phyloP scores from a whole-genome alignment of 2,797 vertebrate genomes.

The Centropyge bicolor region DNA sequence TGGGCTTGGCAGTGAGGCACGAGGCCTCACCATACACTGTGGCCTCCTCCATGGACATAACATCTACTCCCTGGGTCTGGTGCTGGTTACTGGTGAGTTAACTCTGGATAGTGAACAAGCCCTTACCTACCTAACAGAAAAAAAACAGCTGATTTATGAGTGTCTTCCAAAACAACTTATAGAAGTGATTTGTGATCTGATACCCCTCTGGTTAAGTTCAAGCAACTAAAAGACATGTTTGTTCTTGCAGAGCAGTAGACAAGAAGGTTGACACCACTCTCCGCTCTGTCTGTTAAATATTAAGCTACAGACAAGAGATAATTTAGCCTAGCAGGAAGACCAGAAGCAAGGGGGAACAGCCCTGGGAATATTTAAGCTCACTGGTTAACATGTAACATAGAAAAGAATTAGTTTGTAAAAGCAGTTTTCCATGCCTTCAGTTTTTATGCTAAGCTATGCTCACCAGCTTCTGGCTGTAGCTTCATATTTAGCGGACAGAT shows the following conservation, averaged over 20 bases:
- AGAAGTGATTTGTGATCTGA: not conserved
- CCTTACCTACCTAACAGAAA: not conserved
- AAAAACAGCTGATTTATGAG: not conserved
- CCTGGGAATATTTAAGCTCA: too few species aligned
- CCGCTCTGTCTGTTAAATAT: not conserved
- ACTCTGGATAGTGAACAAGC: not conserved
- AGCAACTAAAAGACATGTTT: not conserved
- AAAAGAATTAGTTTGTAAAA: too few species aligned
- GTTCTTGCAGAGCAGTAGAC: not conserved
- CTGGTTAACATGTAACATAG: too few species aligned
- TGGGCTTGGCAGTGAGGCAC: slow-evolving; percentile 84
- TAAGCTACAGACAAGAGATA: not conserved
- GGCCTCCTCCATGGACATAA: slow-evolving; percentile 98
- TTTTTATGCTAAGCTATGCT: too few species aligned
- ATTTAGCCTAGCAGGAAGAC: too few species aligned
- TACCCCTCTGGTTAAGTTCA: not conserved
- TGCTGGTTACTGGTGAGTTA: slow-evolving; percentile 89
- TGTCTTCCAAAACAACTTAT: not conserved
- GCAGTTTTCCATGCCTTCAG: too few species aligned
- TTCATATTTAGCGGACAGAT: too few species aligned
- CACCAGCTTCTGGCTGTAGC: too few species aligned
- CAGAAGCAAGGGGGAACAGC: too few species aligned
- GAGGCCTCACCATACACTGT: slow-evolving; percentile 88
- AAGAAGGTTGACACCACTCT: not conserved
- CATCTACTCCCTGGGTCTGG: slow-evolving; percentile 89